Conservation (phyloP, 2,113 vertebrate genomes). For the Eretmochelys imbricata region DNA sequence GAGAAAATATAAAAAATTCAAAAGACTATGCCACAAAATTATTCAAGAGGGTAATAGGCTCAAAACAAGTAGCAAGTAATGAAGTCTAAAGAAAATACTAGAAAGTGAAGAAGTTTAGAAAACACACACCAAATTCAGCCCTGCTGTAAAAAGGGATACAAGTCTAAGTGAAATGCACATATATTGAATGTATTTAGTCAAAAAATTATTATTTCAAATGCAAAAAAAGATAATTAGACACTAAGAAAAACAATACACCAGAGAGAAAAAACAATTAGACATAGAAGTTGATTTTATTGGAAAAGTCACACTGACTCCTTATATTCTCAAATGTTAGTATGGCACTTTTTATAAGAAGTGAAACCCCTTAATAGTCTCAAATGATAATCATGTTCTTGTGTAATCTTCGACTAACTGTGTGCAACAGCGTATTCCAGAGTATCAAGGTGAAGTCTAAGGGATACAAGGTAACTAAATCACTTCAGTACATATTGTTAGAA, state of each 20-base stretch:
- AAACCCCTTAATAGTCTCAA: neutral
- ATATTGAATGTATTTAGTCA: neutral
- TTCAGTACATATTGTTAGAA: neutral
- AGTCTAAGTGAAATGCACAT: neutral
- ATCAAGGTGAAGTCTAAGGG: neutral
- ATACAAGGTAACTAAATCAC: neutral
- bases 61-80: neutral
- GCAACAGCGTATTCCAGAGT: neutral
- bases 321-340: neutral
- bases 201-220: neutral
- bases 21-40: neutral
- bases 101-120: neutral
- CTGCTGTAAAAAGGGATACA: neutral
- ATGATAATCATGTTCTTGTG: neutral
- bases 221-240: neutral
- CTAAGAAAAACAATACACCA: neutral
- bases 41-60: neutral
- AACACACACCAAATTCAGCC: neutral
- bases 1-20: neutral
- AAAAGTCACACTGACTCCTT: neutral
- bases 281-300: neutral
- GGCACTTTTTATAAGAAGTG: neutral
- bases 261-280: neutral
- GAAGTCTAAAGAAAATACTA: neutral
- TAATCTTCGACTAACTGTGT: neutral